Base-by-base conservation (phyloP, 2,113 vertebrate species). In the Mus pahari region DNA sequence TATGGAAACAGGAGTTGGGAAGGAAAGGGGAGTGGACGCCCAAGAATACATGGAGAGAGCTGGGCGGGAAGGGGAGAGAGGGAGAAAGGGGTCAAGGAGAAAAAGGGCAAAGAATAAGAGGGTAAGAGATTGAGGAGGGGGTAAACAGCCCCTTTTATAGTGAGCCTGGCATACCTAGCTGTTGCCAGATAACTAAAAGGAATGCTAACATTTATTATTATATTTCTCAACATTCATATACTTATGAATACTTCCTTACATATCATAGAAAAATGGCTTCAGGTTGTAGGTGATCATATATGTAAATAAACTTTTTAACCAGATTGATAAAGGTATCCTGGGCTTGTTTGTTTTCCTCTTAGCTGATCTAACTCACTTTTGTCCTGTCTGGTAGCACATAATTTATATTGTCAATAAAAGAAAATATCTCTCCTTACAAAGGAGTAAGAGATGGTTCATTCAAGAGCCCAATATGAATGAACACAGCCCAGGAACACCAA, bases 211-310 rank as follows among this genome's bases (percentile, higher is more conserved):
- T 58, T 31, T 78, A 42, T 31, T 78, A 42, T 71, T 66, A 31
- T 60, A 33, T 60, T 86, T 91, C 22, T 36, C 7, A 82, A 58
- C 36, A 24, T 3, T 19, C 19, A 74, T 45, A 55, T 75, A 42
- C 19, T 28, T 45, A n/a, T 81, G 33, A n/a, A 60, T 82, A 42
- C 7, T 7, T 82, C 12, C 79, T 95, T 82, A 39, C 86, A 8
- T 89, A 31, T 60, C 66, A 74, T 92, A 48, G 20, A 86, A 55
- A 96, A 95, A 66, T 66, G 78, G 71, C 45, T 71, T 60, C 55
- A 78, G 36, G 16, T 95, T 92, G n/a, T 83, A 91, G 20, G 48
- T 88, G 4, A 83, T 90, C 13, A 42, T 60, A 11, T 84, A 62
- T 82, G 5, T 89, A 89, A 86, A 70, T 53, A 75, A 48, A 75